These are phyloP conservation scores for Amyelois transitella DNA, from an alignment of 1,140 invertebrate species.

Conservation along the genomic window DNA sequence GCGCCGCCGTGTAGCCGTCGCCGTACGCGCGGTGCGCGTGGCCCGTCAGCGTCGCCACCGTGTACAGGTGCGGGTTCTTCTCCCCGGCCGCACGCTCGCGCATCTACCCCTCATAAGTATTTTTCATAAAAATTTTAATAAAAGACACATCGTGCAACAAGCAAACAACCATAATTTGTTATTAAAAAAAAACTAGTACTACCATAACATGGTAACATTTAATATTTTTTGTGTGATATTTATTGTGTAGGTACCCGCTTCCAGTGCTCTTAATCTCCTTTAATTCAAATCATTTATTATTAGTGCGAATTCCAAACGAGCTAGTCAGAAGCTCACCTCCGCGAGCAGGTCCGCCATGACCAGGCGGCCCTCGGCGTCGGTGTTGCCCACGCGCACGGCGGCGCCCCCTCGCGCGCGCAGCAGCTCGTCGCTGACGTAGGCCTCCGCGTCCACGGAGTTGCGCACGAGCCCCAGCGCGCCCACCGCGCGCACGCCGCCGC, in stretches of 20 bases:
- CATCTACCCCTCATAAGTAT: too few species aligned
- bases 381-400: conserved; percentile 90
- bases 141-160: too few species aligned
- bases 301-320: too few species aligned
- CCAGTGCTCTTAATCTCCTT: too few species aligned
- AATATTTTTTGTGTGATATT: too few species aligned
- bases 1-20: conserved; percentile 82
- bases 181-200: too few species aligned
- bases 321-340: too few species aligned
- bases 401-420: conserved; percentile 89
- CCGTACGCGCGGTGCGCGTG: conserved; percentile 87
- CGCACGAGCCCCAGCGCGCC: conserved; percentile 89
- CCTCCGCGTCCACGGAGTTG: conserved; percentile 92
- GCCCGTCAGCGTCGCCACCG: conserved; percentile 94
- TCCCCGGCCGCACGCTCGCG: conserved; percentile 79
- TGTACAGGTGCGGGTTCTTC: conserved; percentile 89
- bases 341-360: conserved; percentile 91
- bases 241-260: too few species aligned
- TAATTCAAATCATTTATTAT: too few species aligned
- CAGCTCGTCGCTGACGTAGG: conserved; percentile 93
- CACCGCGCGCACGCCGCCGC: conserved; percentile 88
- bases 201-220: too few species aligned
- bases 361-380: conserved; percentile 96
- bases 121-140: too few species aligned
- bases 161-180: too few species aligned